Conservation (phyloP, 1,140 invertebrate species). For the Euwallacea similis region DNA sequence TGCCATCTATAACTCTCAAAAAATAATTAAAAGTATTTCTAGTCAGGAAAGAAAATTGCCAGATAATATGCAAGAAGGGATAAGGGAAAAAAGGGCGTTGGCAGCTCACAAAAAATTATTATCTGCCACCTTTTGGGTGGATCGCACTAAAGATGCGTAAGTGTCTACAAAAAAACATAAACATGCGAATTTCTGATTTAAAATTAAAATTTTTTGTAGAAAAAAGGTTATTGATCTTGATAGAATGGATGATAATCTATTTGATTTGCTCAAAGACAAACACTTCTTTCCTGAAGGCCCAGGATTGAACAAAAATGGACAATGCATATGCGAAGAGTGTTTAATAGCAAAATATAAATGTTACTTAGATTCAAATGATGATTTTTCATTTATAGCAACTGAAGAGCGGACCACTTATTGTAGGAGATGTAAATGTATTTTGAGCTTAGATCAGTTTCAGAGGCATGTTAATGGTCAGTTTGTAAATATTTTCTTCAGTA, state of each 20-base stretch:
- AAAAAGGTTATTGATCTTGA: conserved; percentile 38
- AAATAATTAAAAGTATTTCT: conserved; percentile 9
- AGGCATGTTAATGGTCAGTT: conserved; percentile 42
- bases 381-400: conserved; percentile 30
- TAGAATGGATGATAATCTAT: conserved; percentile 43
- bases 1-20: not conserved
- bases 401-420: conserved; percentile 34
- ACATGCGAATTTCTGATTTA: not conserved
- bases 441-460: conserved; percentile 43
- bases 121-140: conserved; percentile 44
- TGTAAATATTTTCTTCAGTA: conserved; percentile 2
- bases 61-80: conserved; percentile 22
- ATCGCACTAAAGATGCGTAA: conserved; percentile 42
- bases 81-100: conserved; percentile 26
- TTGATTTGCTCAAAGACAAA: conserved; percentile 42
- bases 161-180: not conserved
- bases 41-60: conserved; percentile 25
- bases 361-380: conserved; percentile 34
- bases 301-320: conserved; percentile 43
- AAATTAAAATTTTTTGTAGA: conserved; percentile 30
- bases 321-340: conserved; percentile 48
- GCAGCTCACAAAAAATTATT: conserved; percentile 40
- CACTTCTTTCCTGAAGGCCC: conserved; percentile 40
- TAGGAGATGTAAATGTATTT: conserved; percentile 34
- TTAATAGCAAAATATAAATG: conserved; percentile 42